Conservation (phyloP, 2,888 invertebrate genomes). For the Drosophila phalerata region DNA sequence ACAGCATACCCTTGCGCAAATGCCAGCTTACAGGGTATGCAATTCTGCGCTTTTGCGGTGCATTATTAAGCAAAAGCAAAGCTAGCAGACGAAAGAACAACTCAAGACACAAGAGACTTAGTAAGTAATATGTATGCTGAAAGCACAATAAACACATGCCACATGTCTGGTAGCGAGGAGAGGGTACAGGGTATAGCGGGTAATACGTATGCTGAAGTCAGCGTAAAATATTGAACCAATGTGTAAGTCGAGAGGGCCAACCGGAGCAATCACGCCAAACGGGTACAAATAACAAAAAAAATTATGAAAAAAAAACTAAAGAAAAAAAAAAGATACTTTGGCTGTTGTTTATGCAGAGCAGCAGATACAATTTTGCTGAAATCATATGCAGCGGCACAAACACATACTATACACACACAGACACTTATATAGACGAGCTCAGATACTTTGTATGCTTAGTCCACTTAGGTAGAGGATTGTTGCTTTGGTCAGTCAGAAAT, state of each 20-base stretch:
- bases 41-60: conserved; percentile 58
- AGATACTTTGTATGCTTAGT: conserved; percentile 19
- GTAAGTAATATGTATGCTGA: conserved; percentile 78
- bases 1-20: conserved; percentile 4
- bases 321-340: conserved; percentile 66
- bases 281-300: conserved; percentile 18
- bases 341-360: conserved; percentile 69
- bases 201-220: conserved; percentile 43
- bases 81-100: conserved; percentile 58
- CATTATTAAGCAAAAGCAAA: conserved; percentile 57
- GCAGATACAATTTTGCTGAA: conserved; percentile 54
- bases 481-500: conserved; percentile 66
- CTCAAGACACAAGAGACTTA: conserved; percentile 60
- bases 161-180: not conserved
- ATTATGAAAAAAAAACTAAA: not conserved
- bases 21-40: conserved; percentile 25
- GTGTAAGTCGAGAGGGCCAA: conserved; percentile 55
- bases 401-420: not conserved
- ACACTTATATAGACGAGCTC: not conserved
- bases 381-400: conserved; percentile 33
- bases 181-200: conserved; percentile 19
- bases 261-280: conserved; percentile 77
- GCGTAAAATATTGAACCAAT: conserved; percentile 36
- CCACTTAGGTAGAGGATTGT: conserved; percentile 33
- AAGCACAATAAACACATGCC: conserved; percentile 61